phyloP scores from a whole-genome alignment of 2,888 invertebrate genomes.

The Erannis defoliaria region DNA sequence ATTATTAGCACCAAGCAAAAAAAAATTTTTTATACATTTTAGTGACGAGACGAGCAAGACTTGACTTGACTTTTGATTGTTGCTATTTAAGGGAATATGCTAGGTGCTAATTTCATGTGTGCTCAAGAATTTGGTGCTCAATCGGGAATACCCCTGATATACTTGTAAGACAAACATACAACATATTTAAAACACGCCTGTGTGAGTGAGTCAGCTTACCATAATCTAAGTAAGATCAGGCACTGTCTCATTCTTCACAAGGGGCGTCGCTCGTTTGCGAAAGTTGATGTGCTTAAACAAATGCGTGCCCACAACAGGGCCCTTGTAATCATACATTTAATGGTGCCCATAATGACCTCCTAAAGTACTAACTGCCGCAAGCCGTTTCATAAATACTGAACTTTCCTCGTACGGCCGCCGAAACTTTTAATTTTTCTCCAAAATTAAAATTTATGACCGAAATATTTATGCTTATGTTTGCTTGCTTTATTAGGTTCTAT shows the following conservation, averaged over 20 bases:
- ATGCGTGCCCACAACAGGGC: conserved; percentile 75
- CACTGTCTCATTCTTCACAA: conserved; percentile 8
- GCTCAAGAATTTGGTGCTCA: too few relatives aligned
- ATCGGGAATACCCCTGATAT: too few relatives aligned
- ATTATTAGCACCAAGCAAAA: too few relatives aligned
- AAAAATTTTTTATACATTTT: too few relatives aligned
- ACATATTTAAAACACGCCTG: neutral
- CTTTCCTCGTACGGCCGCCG: conserved; percentile 57
- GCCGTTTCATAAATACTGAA: conserved; percentile 77
- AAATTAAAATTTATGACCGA: conserved; percentile 50
- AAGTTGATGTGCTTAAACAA: conserved; percentile 83
- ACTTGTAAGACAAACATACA: too few relatives aligned
- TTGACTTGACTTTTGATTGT: too few relatives aligned
- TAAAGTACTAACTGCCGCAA: conserved; percentile 78
- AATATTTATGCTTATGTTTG: conserved; percentile 27
- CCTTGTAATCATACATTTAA: conserved; percentile 81
- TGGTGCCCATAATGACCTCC: conserved; percentile 81
- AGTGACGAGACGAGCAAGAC: too few relatives aligned
- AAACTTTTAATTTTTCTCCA: conserved; percentile 59
- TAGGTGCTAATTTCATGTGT: too few relatives aligned
- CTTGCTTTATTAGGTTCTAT: conserved; percentile 14
- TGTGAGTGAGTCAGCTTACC: neutral
- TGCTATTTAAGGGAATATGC: too few relatives aligned
- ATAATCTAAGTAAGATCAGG: neutral
- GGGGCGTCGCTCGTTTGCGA: conserved; percentile 68